Conservation (phyloP, 2,113 vertebrate species). For the Heliornis fulica region DNA sequence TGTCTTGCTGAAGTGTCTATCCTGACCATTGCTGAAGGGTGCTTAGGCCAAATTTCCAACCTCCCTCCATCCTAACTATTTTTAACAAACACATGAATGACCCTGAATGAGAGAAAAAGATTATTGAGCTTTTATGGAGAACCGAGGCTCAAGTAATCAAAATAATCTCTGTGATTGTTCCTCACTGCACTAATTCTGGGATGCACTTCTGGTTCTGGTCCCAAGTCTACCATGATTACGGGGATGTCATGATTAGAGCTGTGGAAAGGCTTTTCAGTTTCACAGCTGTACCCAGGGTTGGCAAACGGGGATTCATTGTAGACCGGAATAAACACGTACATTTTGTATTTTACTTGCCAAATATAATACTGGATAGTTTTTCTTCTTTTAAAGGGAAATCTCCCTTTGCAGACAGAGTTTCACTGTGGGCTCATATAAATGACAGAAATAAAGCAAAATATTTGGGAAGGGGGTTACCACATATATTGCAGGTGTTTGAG, state of each 20-base stretch:
- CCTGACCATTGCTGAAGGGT: not conserved
- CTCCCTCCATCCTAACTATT: not conserved
- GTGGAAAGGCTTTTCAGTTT: not conserved
- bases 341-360: slow-evolving; percentile 6
- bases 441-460: not conserved
- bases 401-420: not conserved
- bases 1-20: not conserved
- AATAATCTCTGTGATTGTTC: not conserved
- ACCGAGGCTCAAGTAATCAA: not conserved
- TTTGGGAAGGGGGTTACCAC: not conserved
- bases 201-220: not conserved
- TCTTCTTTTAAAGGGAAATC: not conserved
- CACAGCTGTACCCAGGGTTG: not conserved
- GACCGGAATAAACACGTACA: not conserved
- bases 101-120: not conserved
- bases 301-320: not conserved
- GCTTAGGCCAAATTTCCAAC: not conserved
- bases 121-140: not conserved
- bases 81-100: not conserved
- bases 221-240: not conserved
- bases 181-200: not conserved
- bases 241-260: not conserved
- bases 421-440: not conserved
- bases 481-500: not conserved
- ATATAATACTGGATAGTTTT: not conserved